Percentiles rank a stretch among this genome's conserved stretches.
phyloP scores from a whole-genome alignment of 2,113 vertebrate species.

The Apodemus speciosus region DNA sequence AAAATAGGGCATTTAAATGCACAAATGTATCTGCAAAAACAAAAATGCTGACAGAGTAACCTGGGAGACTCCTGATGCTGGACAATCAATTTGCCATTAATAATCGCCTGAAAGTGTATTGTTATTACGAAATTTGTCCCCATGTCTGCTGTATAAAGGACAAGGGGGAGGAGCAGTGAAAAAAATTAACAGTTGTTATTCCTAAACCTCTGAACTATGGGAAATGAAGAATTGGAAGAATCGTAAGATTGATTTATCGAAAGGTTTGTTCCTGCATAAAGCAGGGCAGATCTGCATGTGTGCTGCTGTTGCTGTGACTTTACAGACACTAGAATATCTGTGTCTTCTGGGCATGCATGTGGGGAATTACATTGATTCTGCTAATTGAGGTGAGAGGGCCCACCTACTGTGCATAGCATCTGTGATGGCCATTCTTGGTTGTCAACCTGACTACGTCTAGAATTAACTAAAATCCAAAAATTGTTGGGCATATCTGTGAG shows the following conservation, averaged over 20 bases:
- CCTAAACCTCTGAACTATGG: constrained; percentile 3
- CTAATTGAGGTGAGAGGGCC: neutral
- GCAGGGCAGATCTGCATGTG: neutral
- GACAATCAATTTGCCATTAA: constrained; percentile 57
- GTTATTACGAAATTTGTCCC: neutral
- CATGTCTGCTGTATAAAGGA: neutral
- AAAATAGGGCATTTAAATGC: constrained; percentile 56
- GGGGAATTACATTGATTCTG: neutral
- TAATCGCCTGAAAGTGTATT: constrained; percentile 34
- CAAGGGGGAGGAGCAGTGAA: neutral
- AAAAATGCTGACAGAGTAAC: constrained; percentile 62
- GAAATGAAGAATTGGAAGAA: constrained; percentile 7
- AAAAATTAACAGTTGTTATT: neutral
- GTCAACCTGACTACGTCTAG: neutral
- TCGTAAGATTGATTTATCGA: neutral
- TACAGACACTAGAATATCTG: neutral
- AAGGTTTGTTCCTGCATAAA: neutral
- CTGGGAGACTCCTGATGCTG: constrained; percentile 48
- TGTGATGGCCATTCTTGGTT: neutral
- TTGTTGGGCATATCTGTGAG: neutral
- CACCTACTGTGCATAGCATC: neutral
- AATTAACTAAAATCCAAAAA: neutral
- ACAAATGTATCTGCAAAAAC: constrained; percentile 46
- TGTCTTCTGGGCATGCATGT: neutral
- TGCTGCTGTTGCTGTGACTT: neutral